Base-by-base conservation (phyloP, 2,888 invertebrate species). In the Melanostoma scalare region DNA sequence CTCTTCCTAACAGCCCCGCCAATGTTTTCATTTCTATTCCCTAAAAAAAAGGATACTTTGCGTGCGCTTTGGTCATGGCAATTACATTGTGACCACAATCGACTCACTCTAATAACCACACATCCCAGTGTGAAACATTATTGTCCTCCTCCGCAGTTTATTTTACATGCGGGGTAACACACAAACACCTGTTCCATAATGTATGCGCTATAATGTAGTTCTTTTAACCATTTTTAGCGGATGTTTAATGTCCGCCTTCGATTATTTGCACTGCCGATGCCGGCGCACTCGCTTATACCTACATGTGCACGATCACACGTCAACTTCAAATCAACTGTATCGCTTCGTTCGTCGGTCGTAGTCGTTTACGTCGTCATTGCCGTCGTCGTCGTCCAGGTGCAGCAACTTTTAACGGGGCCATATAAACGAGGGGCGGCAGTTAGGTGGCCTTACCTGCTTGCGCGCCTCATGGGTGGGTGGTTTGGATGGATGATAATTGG, bases 191-290 rank as follows among this genome's bases (percentile, higher is more conserved):
- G 84, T 75, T 84, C 50, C 38, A 56, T 75, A 78, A 78, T 63
- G 53, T 73, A 73, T 76, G 58, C 77, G 56, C 60, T 60, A 60
- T 69, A 71, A 46, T 77, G 55, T 46, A 40, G 56, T 69, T 72
- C 10, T 81, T 73, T 78, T 55, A 44, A 71, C 74, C 74, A 79
- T 78, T 79, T 79, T 79, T 55, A 56, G 74, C 67, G 84, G 71
- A 79, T 79, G 84, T 79, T 84, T 79, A 75, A 74, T 79, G 78
- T 79, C 69, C 84, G 79, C 79, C 84, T 74, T 77, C 82, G 65
- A 78, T 73, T 82, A 52, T 76, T 82, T 78, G 63, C 68, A 65
- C 78, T 74, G 58, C 55, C 38, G 68, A 63, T 61, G 48, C 4
- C 60, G 44, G 2, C 30, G 8, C 6, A 9, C 10, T 6, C 6